These are phyloP conservation scores for Chionodraco myersi DNA, from an alignment of 2,113 vertebrate genomes.

Conservation along the genomic window DNA sequence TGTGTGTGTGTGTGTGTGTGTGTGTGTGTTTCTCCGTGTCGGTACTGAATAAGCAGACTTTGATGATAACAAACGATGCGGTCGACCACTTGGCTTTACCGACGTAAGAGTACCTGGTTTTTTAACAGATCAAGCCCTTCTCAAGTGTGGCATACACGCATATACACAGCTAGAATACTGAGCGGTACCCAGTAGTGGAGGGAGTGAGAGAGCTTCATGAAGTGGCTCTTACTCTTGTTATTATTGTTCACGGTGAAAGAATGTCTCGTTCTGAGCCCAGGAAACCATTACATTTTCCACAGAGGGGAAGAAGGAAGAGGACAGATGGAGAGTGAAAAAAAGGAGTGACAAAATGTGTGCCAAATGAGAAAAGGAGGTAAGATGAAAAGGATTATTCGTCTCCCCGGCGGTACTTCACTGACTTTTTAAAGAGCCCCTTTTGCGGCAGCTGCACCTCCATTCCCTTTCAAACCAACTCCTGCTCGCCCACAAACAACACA, in stretches of 20 bases:
- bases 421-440: slow-evolving; percentile 66
- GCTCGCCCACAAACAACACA: slow-evolving; percentile 68
- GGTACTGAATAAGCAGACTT: slow-evolving; percentile 49
- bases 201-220: slow-evolving; percentile 66
- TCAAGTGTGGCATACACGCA: slow-evolving; percentile 32
- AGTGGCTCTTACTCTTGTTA: slow-evolving; percentile 75
- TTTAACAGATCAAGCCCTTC: slow-evolving; percentile 46
- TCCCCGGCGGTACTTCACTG: slow-evolving; percentile 62
- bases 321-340: slow-evolving; percentile 63
- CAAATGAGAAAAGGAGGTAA: slow-evolving; percentile 76
- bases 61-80: slow-evolving; percentile 54
- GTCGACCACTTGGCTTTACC: slow-evolving; percentile 43
- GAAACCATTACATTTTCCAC: slow-evolving; percentile 83
- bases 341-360: slow-evolving; percentile 74
- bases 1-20: slow-evolving; percentile 11
- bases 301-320: slow-evolving; percentile 68
- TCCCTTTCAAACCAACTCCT: slow-evolving; percentile 64
- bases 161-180: slow-evolving; percentile 30
- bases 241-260: slow-evolving; percentile 80
- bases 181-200: slow-evolving; percentile 36
- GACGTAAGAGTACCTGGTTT: slow-evolving; percentile 41
- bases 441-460: slow-evolving; percentile 71
- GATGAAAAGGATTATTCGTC: slow-evolving; percentile 75
- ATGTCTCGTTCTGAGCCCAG: slow-evolving; percentile 78
- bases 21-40: slow-evolving; percentile 12